Evolutionary conservation across 2,797 vertebrate species (phyloP), one percentile per base, ranked within the genome.

Genomic region (Austrolebias charrua): DNA sequence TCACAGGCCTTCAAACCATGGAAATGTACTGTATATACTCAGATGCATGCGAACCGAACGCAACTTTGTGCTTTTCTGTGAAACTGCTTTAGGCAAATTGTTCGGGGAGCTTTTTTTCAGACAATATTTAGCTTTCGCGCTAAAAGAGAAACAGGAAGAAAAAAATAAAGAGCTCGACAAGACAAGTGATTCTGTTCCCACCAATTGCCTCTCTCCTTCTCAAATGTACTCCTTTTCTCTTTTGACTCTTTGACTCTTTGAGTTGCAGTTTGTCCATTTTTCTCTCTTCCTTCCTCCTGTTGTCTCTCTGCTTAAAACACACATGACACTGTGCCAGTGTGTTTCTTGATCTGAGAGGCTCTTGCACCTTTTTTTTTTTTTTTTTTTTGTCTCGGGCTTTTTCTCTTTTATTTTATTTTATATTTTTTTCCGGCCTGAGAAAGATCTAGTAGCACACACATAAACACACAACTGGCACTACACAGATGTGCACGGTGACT

Each of bases 241-340:
- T n/a, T 47, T 9, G 52, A 68, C 60, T 63, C 46, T 35, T 50
- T 40, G 40, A 46, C 60, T 66, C 14, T 64, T 38, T 65, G 59
- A 63, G 28, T 63, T 43, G n/a, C 55, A 60, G 62, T 55, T 57
- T 63, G 63, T 78, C 74, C 61, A 60, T 75, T 68, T 79, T 31
- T 56, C 52, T 67, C 24, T 15, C 65, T 38, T 61, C 49, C 33
- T 57, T 42, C 43, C 43, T 58, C 50, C 58, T 70, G 60, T 24
- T 29, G 9, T 60, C 65, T 81, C 52, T 52, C 66, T 53, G 57
- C 71, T 76, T 84, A 75, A 83, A 85, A 85, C 72, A 86, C 79
- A 87, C 69, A 84, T 74, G 79, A 86, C 69, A 78, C 78, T 63
- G 74, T 83, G 82, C 72, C 82, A 88, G 80, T 84, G 58, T 70